Base-by-base conservation (phyloP, 2,888 invertebrate genomes). In the Arctia plantaginis region DNA sequence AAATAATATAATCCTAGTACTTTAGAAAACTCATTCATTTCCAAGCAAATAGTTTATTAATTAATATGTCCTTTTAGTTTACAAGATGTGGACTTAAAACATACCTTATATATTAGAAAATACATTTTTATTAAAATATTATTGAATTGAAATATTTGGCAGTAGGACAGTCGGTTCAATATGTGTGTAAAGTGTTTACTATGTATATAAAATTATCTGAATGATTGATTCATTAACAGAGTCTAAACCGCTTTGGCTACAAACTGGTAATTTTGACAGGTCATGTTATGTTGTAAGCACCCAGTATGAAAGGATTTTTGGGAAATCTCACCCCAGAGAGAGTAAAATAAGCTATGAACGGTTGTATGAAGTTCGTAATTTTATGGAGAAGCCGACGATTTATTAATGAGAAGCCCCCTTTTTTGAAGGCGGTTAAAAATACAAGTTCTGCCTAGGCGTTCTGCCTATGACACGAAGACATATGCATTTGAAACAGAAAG, bases 121-220 rank as follows among this genome's bases (percentile, higher is more conserved):
- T 72, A 75, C 64, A 68, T 41, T 70, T 73, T 78, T 76, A 79
- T 80, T 80, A 81, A 76, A 78, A 77, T 74, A 82, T 70, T 69
- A 70, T 59, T 79, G 71, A 77, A 79, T 74, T 76, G 74, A 77
- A 73, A 69, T 62, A 67, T 82, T 83, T 83, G 82, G 82, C 82
- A 83, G 76, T 80, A 74, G 78, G 74, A 73, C 75, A 82, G 82
- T 78, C 83, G 62, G 73, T 64, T 47, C 47, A 30, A 27, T n/a
- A 51, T 55, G 55, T 65, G 30, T 67, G 73, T 64, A 69, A 44
- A 66, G 55, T 68, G 13, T 39, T 35, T 23, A 8, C 10, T 55
- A 7, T 55, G 10, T n/a, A 7, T 8, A 15, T 44, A 44, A 12
- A 8, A 10, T 41, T 6, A 41, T 35, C 3, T 4, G 3, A 35